These are phyloP conservation scores for Acanthurus leucopareius DNA, from an alignment of 2,797 vertebrate species.

Conservation along the genomic window DNA sequence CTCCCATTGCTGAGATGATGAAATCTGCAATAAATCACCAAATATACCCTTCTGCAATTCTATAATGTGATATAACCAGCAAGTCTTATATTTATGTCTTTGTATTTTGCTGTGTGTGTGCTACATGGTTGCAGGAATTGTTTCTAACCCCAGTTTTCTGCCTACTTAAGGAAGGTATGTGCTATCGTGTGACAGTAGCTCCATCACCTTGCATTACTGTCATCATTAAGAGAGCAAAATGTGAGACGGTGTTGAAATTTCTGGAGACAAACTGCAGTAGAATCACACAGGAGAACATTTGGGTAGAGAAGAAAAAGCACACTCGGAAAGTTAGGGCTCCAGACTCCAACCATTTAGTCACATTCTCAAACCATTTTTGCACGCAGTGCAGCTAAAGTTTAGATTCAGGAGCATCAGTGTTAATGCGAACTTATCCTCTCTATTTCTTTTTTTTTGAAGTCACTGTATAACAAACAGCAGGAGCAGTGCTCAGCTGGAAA, in stretches of 20 bases:
- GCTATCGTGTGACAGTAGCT: constrained; percentile 50
- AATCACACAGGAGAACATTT: background rate
- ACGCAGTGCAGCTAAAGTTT: no score
- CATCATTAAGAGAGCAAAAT: constrained; percentile 56
- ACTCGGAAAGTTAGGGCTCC: background rate
- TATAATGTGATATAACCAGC: background rate
- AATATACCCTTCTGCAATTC: constrained; percentile 1
- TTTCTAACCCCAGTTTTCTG: constrained; percentile 22
- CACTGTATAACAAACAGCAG: no score
- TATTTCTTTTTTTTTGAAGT: no score
- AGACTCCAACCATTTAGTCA: no score
- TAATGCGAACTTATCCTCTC: no score
- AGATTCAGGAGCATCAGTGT: no score
- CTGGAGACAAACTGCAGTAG: constrained; percentile 41
- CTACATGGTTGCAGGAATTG: background rate
- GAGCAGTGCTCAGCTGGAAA: no score
- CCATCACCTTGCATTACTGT: constrained; percentile 66
- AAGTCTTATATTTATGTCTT: background rate
- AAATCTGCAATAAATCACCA: background rate
- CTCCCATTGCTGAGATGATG: background rate
- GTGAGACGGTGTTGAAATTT: constrained; percentile 20
- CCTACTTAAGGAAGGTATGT: constrained; percentile 39
- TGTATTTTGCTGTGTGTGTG: background rate
- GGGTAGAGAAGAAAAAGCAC: background rate
- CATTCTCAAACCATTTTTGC: no score